Conservation (phyloP, 2,888 invertebrate species). For the Netelia fuscicornis region DNA sequence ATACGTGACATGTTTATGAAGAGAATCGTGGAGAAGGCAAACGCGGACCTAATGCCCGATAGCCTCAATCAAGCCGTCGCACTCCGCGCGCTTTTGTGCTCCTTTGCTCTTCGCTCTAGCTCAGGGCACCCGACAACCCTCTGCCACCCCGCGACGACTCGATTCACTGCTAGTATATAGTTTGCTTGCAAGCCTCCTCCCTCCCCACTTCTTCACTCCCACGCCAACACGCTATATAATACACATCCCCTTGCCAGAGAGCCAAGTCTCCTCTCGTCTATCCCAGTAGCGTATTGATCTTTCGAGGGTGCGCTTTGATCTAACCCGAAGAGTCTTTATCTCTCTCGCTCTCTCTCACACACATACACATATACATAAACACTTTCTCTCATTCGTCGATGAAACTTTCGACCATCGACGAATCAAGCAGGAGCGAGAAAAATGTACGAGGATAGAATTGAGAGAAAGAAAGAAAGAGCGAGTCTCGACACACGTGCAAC, state of each 20-base stretch:
- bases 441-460: conserved; percentile 1
- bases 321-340: conserved; percentile 78
- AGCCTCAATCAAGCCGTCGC: conserved; percentile 82
- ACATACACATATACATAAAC: conserved; percentile 52
- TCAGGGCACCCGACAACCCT: conserved; percentile 60
- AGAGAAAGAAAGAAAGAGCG: conserved; percentile 46
- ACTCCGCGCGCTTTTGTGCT: conserved; percentile 66
- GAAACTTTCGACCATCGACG: conserved; percentile 60
- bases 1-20: conserved; percentile 84
- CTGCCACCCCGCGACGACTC: conserved; percentile 22
- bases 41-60: conserved; percentile 80
- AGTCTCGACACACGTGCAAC: conserved; percentile 53
- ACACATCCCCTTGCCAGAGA: conserved; percentile 51
- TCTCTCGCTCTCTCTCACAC: conserved; percentile 58
- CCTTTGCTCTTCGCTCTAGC: conserved; percentile 58
- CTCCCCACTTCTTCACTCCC: conserved; percentile 29
- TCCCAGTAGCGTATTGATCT: conserved; percentile 83
- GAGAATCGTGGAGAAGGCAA: conserved; percentile 69
- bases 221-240: conserved; percentile 37
- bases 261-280: conserved; percentile 69
- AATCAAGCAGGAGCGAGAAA: conserved; percentile 57
- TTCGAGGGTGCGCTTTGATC: conserved; percentile 83
- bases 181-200: conserved; percentile 42
- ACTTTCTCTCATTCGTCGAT: conserved; percentile 56
- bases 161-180: conserved; percentile 47